These are phyloP conservation scores for Paramisgurnus dabryanus DNA, from an alignment of 2,113 vertebrate genomes.

Conservation along the genomic window DNA sequence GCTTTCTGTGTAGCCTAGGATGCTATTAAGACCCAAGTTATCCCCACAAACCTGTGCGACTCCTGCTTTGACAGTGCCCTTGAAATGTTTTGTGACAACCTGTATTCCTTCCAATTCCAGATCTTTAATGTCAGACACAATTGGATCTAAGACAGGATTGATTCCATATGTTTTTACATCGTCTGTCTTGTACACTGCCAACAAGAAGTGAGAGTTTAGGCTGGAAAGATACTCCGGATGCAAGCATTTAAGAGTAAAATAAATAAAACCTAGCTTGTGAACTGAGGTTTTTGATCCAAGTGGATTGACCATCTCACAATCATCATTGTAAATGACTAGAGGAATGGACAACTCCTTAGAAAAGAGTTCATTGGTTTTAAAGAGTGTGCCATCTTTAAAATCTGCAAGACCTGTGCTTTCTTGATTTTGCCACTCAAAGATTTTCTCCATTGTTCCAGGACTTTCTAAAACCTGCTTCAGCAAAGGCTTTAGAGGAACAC, in stretches of 20 bases:
- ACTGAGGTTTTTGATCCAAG: neutral
- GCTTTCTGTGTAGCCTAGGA: slow-evolving; percentile 27
- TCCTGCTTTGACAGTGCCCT: slow-evolving; percentile 19
- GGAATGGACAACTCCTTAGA: slow-evolving; percentile 26
- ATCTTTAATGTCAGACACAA: neutral
- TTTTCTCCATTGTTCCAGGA: slow-evolving; percentile 24
- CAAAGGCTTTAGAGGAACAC: slow-evolving; percentile 12
- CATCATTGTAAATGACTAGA: slow-evolving; percentile 1
- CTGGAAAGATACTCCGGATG: neutral
- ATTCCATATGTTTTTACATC: neutral
- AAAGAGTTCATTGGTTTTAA: neutral
- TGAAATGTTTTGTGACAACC: slow-evolving; percentile 14
- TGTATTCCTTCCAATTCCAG: slow-evolving; percentile 9
- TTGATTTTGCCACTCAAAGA: slow-evolving; percentile 2
- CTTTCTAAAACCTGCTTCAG: slow-evolving; percentile 22
- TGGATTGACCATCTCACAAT: slow-evolving; percentile 12
- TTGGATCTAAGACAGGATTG: neutral
- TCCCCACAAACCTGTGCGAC: slow-evolving; percentile 7
- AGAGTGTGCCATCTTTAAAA: neutral
- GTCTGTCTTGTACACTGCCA: neutral
- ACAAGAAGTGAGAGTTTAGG: slow-evolving; percentile 10
- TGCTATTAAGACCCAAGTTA: slow-evolving; percentile 4
- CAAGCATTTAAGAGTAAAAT: slow-evolving; percentile 1
- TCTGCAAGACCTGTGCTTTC: neutral
- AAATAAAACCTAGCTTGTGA: slow-evolving; percentile 22